Conservation (phyloP, 2,797 vertebrate genomes). For the Micromesistius poutassou region DNA sequence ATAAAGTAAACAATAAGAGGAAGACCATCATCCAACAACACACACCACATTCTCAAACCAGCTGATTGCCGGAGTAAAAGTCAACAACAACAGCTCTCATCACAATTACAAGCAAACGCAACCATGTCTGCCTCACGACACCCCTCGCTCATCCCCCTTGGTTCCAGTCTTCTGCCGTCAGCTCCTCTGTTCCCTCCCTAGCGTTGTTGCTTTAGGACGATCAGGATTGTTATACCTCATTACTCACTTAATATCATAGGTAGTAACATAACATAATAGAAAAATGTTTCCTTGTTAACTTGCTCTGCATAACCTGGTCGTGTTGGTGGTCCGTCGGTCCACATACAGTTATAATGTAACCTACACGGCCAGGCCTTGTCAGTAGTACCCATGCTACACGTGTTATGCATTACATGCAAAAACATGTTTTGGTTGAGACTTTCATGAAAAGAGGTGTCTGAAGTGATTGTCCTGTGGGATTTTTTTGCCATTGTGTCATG, state of each 20-base stretch:
- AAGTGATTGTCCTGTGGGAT: neutral
- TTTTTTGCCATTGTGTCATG: neutral
- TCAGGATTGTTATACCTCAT: neutral
- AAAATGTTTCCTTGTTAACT: slow-evolving; percentile 42
- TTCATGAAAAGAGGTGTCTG: neutral
- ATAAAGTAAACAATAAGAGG: neutral
- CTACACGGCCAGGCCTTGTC: neutral
- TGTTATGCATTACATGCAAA: neutral
- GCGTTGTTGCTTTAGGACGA: neutral
- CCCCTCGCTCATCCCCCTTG: neutral
- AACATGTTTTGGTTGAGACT: neutral
- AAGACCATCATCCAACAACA: neutral
- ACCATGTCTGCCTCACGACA: neutral
- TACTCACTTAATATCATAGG: neutral
- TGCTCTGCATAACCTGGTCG: neutral
- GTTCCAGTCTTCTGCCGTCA: neutral
- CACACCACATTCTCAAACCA: neutral
- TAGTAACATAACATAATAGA: slow-evolving; percentile 30
- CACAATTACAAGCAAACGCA: neutral
- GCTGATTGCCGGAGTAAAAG: neutral
- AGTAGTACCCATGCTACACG: neutral
- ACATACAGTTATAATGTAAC: neutral
- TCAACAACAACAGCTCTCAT: neutral
- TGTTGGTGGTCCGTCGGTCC: neutral
- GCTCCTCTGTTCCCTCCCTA: neutral